Evolutionary conservation across 2,888 invertebrate species (phyloP).

Genomic region (Amorpha juglandis): DNA sequence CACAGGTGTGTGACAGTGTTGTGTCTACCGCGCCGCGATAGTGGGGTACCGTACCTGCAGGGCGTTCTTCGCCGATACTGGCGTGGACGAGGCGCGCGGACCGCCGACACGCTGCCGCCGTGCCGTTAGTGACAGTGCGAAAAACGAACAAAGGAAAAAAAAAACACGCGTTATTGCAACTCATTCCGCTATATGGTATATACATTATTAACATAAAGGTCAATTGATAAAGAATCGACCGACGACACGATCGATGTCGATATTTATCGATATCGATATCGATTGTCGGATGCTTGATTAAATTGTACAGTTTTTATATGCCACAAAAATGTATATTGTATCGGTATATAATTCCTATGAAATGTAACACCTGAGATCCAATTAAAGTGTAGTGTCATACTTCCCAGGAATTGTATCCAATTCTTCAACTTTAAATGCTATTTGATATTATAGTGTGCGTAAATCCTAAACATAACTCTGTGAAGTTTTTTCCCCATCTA

Average conservation of each 20-base stretch:
- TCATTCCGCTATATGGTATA: conserved; percentile 31
- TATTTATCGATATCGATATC: not conserved
- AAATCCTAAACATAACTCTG: not conserved
- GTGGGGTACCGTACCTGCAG: conserved; percentile 86
- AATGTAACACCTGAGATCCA: conserved; percentile 7
- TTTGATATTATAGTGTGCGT: not conserved
- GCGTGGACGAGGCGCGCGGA: conserved; percentile 83
- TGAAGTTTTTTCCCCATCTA: conserved; percentile 38
- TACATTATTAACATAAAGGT: conserved; percentile 4
- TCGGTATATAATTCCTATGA: not conserved
- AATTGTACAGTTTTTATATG: not conserved
- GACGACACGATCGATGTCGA: conserved; percentile 7
- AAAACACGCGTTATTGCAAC: conserved; percentile 75
- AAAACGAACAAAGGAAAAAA: conserved; percentile 77
- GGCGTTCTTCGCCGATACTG: conserved; percentile 85
- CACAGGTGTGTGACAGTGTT: conserved; percentile 46
- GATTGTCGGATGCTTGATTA: conserved; percentile 17
- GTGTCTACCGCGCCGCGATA: conserved; percentile 76
- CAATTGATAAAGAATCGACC: not conserved
- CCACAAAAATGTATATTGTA: not conserved
- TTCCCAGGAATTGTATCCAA: not conserved
- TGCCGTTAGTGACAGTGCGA: conserved; percentile 79
- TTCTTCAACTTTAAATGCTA: not conserved
- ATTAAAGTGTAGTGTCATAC: not conserved
- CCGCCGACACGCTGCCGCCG: conserved; percentile 79